Percentiles rank a stretch among this genome's conserved stretches.
These are phyloP conservation scores for Mugil cephalus DNA, from an alignment of 2,113 vertebrate genomes.

Conservation along the genomic window DNA sequence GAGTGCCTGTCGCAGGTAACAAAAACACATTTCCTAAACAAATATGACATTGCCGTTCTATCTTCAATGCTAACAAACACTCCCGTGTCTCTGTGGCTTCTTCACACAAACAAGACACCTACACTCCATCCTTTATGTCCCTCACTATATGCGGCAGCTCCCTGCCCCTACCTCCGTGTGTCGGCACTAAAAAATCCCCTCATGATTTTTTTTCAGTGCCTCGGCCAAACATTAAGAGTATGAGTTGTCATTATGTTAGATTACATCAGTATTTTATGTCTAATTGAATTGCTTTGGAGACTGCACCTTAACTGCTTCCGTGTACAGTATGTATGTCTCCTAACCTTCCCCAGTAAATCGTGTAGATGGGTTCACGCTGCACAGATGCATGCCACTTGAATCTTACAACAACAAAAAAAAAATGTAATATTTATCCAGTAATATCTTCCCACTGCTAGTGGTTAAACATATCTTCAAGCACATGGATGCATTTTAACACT, in stretches of 20 bases:
- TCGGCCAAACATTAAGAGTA: constrained; percentile 40
- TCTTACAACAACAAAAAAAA: background rate
- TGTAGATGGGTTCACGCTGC: background rate
- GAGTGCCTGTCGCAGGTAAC: constrained; percentile 42
- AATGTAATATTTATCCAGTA: background rate
- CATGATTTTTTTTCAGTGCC: constrained; percentile 29
- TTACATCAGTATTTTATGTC: constrained; percentile 53
- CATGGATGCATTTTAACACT: background rate
- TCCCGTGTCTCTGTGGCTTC: background rate
- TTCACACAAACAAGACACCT: constrained; percentile 25
- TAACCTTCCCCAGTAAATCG: constrained; percentile 16
- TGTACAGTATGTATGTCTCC: background rate
- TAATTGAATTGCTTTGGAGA: constrained; percentile 54
- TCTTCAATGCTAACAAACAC: constrained; percentile 40
- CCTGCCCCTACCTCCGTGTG: background rate
- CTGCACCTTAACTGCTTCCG: too few species aligned
- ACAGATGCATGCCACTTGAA: background rate
- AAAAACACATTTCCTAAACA: constrained; percentile 67
- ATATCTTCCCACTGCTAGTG: background rate
- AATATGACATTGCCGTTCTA: constrained; percentile 58
- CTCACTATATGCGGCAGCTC: constrained; percentile 34
- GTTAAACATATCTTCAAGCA: background rate
- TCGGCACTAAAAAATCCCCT: constrained; percentile 41
- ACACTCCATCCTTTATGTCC: constrained; percentile 29
- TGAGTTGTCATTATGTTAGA: constrained; percentile 57